phyloP scores from a whole-genome alignment of 1,140 invertebrate species.

The Bombus turneri region DNA sequence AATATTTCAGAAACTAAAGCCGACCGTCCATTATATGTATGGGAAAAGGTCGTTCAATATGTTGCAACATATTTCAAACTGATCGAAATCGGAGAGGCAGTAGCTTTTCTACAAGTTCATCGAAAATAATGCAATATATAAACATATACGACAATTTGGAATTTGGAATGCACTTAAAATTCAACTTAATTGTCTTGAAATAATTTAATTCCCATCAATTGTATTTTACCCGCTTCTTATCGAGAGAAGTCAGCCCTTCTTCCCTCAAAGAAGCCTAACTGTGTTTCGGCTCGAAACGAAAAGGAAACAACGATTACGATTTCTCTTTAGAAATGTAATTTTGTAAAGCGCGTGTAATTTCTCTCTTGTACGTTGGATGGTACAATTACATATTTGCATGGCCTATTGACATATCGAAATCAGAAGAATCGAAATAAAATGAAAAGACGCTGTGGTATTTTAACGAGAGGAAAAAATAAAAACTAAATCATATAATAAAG shows the following conservation, averaged over 20 bases:
- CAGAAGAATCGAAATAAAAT: neutral
- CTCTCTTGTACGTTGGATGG: neutral
- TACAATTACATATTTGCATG: conserved; percentile 9
- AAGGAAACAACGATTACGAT: neutral
- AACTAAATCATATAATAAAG: conserved; percentile 80
- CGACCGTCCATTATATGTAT: too few relatives aligned
- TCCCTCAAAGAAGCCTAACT: neutral
- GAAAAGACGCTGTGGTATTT: conserved; percentile 26
- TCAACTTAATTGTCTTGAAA: neutral
- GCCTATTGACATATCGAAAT: conserved; percentile 1
- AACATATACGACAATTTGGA: neutral
- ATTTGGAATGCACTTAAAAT: neutral
- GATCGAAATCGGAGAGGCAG: too few relatives aligned
- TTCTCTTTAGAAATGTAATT: neutral
- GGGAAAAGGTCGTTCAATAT: too few relatives aligned
- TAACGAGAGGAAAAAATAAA: conserved; percentile 60
- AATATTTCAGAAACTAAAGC: too few relatives aligned
- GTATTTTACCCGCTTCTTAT: too few relatives aligned
- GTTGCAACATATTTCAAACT: too few relatives aligned
- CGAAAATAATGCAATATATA: neutral
- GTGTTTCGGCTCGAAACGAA: too few relatives aligned
- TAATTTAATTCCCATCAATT: too few relatives aligned
- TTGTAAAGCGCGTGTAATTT: neutral
- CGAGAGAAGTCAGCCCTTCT: too few relatives aligned
- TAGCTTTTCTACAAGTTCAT: too few relatives aligned